Evolutionary conservation across 2,797 vertebrate species (phyloP), one percentile per base, ranked within the genome.

Genomic region (Myotis pilosus): DNA sequence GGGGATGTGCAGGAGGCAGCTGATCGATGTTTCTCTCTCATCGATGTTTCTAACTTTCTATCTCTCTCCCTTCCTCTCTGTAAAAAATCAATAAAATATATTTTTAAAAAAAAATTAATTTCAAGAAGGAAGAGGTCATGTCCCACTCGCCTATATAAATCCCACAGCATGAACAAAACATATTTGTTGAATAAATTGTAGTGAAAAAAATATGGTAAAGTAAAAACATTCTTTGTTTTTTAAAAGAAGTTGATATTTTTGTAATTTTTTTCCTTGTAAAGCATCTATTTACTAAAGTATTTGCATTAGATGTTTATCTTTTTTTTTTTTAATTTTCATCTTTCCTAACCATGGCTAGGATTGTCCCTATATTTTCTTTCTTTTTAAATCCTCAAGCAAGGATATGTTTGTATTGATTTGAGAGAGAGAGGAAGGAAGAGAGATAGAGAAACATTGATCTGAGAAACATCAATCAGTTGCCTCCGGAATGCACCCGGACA

Each of bases 271-370:
- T 13, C 2, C 74, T 41, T 78, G 72, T 86, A 82, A 87, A 82
- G 30, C 10, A 51, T n/a, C 9, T 23, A 11, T 60, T 81, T 81
- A 33, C 57, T 57, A 72, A 16, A 33, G 36, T 75, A 86, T 78
- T 78, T 68, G 33, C 57, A 82, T 69, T 74, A 94, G 22, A 62
- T 91, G 25, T 68, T 76, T 82, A 78, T n/a, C 66, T 75, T 33
- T 57, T 85, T 90, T 81, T 51, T 92, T 93, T 82, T 57, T 84
- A 53, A 74, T 71, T 79, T 75, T 85, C 30, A 66, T 78, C 47
- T 66, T 72, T 66, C 15, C 25, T 94, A 80, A 94, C 16, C 7
- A 33, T 74, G 75, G 8, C 53, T 8, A 28, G 49, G 47, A 12
- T 22, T 90, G 30, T 84, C 15, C 60, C 30, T 20, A 19, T 72